These are phyloP conservation scores for Gallinago jamesoni DNA, from an alignment of 2,113 vertebrate genomes.

Conservation along the genomic window DNA sequence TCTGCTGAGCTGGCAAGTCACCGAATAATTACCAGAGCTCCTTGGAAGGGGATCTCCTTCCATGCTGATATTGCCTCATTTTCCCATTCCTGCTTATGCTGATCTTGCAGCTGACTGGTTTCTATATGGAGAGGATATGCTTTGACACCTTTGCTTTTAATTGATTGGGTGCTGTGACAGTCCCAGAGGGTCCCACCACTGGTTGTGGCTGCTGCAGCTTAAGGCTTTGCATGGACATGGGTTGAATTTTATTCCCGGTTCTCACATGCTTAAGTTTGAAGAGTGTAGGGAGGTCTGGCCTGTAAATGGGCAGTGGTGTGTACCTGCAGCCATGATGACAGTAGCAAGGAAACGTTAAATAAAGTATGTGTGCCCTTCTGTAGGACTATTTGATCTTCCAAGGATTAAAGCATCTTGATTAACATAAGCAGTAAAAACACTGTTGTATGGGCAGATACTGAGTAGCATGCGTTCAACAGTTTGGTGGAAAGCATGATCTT, in stretches of 20 bases:
- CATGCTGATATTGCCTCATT: not conserved
- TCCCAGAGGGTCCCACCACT: accelerated
- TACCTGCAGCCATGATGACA: not conserved
- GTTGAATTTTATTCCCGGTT: not conserved
- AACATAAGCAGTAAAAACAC: not conserved
- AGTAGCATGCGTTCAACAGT: not conserved
- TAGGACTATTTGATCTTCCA: not conserved
- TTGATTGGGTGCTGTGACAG: not conserved
- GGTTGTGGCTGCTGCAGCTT: not conserved
- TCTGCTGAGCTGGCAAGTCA: not conserved
- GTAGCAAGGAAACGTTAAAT: not conserved
- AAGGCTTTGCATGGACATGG: not conserved
- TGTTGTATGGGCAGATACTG: not conserved
- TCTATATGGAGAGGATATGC: not conserved
- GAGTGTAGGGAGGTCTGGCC: not conserved
- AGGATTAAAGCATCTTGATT: not conserved
- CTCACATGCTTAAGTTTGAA: not conserved
- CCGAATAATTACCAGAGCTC: not conserved
- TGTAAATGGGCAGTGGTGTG: not conserved
- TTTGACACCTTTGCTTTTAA: not conserved
- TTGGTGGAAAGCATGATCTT: not conserved
- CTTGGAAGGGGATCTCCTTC: not conserved
- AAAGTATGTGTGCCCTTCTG: not conserved
- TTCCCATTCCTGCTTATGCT: not conserved
- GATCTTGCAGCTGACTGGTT: not conserved